Percentiles rank a stretch among this genome's conserved stretches.
These are phyloP conservation scores for Heterocephalus glaber DNA, from an alignment of 2,113 vertebrate genomes.

Conservation along the genomic window DNA sequence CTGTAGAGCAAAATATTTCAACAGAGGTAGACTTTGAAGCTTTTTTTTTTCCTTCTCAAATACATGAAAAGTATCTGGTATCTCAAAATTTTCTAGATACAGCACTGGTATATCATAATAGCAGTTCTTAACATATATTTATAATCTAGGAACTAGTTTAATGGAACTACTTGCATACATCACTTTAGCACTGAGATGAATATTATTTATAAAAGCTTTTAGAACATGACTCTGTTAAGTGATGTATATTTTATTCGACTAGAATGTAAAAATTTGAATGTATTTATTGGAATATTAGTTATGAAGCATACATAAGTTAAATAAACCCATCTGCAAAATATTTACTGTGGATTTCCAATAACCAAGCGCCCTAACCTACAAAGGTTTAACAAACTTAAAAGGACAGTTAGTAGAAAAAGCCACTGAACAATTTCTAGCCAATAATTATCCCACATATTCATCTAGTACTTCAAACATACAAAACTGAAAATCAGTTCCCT, in stretches of 20 bases:
- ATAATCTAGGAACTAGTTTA: background rate
- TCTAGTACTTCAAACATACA: background rate
- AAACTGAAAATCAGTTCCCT: background rate
- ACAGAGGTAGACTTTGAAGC: background rate
- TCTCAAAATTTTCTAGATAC: background rate
- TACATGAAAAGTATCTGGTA: background rate
- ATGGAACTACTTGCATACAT: background rate
- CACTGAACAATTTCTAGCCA: background rate
- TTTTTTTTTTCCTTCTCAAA: background rate
- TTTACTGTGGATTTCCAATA: background rate
- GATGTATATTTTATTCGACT: background rate
- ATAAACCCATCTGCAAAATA: background rate
- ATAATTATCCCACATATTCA: background rate
- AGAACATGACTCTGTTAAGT: slow-evolving; percentile 1
- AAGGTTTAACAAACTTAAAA: background rate
- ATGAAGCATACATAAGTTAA: slow-evolving; percentile 36
- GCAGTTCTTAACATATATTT: slow-evolving; percentile 19
- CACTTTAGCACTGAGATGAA: slow-evolving; percentile 17
- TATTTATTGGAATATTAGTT: slow-evolving; percentile 26
- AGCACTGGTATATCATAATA: slow-evolving; percentile 12
- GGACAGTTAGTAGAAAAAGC: background rate
- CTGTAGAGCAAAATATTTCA: slow-evolving; percentile 17
- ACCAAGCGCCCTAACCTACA: background rate
- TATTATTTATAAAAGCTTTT: slow-evolving; percentile 62
- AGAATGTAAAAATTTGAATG: slow-evolving; percentile 36